phyloP scores from a whole-genome alignment of 2,888 invertebrate species.

The Luffia ferchaultella region DNA sequence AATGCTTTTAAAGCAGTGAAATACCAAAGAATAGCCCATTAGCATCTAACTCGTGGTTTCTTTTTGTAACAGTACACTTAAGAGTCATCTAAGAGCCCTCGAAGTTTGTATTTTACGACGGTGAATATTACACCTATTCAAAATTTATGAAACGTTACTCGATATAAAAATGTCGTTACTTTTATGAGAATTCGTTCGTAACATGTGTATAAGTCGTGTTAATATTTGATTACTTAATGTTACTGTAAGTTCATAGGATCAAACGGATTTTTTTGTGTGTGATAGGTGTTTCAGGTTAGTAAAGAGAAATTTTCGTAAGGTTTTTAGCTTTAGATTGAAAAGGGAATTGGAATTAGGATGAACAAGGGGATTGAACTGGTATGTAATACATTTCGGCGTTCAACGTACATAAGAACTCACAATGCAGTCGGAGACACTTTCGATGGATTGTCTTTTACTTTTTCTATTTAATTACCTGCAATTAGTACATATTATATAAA shows the following conservation, averaged over 20 bases:
- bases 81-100: not conserved
- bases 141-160: constrained; percentile 28
- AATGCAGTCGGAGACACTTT: no score
- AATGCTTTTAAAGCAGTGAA: constrained; percentile 27
- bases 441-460: no score
- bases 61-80: constrained; percentile 20
- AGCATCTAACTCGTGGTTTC: constrained; percentile 17
- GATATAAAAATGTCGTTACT: not conserved
- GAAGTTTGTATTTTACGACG: constrained; percentile 3
- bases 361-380: no score
- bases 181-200: not conserved
- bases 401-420: no score
- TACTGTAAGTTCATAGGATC: not conserved
- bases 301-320: no score
- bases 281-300: no score
- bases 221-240: not conserved
- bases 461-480: no score
- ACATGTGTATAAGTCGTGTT: not conserved
- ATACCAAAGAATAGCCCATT: constrained; percentile 29
- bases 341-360: no score
- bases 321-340: no score
- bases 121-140: constrained; percentile 33
- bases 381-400: no score
- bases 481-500: no score
- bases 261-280: no score